phyloP scores from a whole-genome alignment of 1,140 invertebrate genomes.

The Drosophila bipectinata region DNA sequence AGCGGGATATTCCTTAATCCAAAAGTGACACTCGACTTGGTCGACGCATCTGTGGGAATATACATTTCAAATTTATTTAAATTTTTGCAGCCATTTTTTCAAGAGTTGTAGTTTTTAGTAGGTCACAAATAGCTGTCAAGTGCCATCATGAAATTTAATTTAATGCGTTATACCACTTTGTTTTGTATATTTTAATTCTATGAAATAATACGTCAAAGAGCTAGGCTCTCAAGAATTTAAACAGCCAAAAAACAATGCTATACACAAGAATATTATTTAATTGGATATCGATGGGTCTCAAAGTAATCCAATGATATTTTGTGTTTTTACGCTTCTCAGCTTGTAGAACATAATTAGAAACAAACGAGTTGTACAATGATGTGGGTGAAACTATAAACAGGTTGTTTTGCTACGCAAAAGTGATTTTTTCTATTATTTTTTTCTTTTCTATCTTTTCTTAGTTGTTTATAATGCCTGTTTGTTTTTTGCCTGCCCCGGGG shows the following conservation, averaged over 20 bases:
- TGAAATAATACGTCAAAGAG: background rate
- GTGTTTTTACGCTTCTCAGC: background rate
- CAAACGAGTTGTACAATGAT: background rate
- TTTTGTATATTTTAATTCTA: background rate
- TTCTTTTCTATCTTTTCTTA: background rate
- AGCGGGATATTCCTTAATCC: background rate
- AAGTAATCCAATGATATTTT: background rate
- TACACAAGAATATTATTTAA: background rate
- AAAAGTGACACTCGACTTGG: constrained; percentile 2
- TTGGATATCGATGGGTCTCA: background rate
- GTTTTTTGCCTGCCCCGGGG: constrained; percentile 12
- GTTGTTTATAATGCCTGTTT: constrained; percentile 24
- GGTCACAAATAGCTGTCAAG: background rate
- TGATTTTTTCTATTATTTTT: constrained; percentile 25
- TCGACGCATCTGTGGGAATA: background rate
- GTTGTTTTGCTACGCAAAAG: constrained; percentile 37
- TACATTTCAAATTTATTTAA: background rate
- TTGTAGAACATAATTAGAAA: constrained; percentile 36
- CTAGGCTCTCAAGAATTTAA: background rate
- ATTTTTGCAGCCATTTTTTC: background rate
- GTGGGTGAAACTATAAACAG: constrained; percentile 14
- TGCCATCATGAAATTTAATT: constrained; percentile 1
- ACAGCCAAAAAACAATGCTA: background rate
- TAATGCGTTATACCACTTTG: constrained; percentile 5
- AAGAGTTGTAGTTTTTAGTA: background rate